A percentile compares a stretch with the other conserved stretches of the same genome.
These are phyloP conservation scores for Caenorhabditis sp. DNA, from an alignment of 2,888 invertebrate genomes.

Conservation along the genomic window DNA sequence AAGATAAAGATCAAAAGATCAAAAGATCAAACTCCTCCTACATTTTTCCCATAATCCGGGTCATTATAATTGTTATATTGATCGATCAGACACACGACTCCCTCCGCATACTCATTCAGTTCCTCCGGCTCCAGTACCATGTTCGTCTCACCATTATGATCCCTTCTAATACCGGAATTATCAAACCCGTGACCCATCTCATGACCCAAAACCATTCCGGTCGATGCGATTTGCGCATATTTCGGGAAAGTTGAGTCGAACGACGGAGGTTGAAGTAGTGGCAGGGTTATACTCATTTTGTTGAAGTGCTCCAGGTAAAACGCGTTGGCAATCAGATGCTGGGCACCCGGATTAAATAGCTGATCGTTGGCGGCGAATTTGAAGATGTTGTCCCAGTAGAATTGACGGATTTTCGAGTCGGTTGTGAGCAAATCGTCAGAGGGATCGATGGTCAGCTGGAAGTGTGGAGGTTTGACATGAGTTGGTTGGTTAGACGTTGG, in stretches of 20 bases:
- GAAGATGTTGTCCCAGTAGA: too few relatives aligned
- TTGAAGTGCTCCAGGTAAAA: too few relatives aligned
- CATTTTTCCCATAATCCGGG: conserved; percentile 67
- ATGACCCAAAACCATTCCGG: conserved; percentile 83
- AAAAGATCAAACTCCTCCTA: too few relatives aligned
- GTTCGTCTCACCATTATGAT: conserved; percentile 92
- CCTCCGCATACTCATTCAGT: conserved; percentile 91
- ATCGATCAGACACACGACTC: conserved; percentile 91
- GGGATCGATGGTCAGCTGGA: background rate
- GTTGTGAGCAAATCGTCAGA: background rate
- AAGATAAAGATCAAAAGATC: too few relatives aligned
- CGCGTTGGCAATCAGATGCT: too few relatives aligned
- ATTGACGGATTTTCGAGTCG: too few relatives aligned
- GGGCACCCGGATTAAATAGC: too few relatives aligned
- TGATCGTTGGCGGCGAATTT: too few relatives aligned
- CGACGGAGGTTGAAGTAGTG: conserved; percentile 87
- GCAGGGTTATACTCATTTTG: too few relatives aligned
- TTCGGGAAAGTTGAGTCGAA: conserved; percentile 92
- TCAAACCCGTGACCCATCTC: conserved; percentile 83
- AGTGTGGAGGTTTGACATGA: too few relatives aligned
- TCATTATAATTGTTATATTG: conserved; percentile 90
- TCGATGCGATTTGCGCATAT: conserved; percentile 88
- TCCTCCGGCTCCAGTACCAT: conserved; percentile 98
- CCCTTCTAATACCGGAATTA: conserved; percentile 87
- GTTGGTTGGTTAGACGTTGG: too few relatives aligned